Base-by-base conservation (phyloP, 2,888 invertebrate species). In the Neria commutata region DNA sequence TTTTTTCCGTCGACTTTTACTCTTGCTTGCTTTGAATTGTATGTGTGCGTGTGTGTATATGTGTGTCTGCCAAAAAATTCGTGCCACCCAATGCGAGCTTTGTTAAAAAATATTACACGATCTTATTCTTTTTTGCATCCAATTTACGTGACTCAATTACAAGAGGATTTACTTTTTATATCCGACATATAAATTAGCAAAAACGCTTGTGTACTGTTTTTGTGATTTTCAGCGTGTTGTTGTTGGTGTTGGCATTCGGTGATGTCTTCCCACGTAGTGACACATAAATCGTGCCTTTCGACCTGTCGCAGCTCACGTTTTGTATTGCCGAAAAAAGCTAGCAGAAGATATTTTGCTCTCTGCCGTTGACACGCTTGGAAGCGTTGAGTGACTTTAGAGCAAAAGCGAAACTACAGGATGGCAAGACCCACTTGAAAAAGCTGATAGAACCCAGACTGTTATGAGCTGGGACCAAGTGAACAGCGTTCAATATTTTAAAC, bases 71-170 rank as follows among this genome's bases (percentile, higher is more conserved):
- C 8, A 37, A 37, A 8, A 37, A 37, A 37, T 37, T n/a, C n/a
- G n/a, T n/a, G n/a, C n/a, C n/a, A n/a, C n/a, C n/a, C n/a, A n/a
- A n/a, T n/a, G n/a, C n/a, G n/a, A n/a, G n/a, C n/a, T n/a, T n/a
- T 42, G 56, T 50, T 56, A 37, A 49, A 54, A 58, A 54, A 45
- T 63, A 63, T 66, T n/a, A 11, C 42, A 61, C 46, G 61, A 61
- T 60, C 58, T 40, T 40, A 33, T 60, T 47, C 17, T 47, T n/a
- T n/a, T n/a, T 33, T 62, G 53, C 63, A 67, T 62, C 67, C 67
- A 65, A 68, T 72, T 70, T 75, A 76, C 75, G 73, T 76, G 73
- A 78, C 74, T 74, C 75, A 75, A 74, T 75, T 73, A 71, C 67
- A 68, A 71, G 46, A 68, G 66, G 68, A 71, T 73, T 71, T 71